A percentile compares a stretch with the other conserved stretches of the same genome.
phyloP scores from a whole-genome alignment of 2,113 vertebrate species.

The Ictalurus furcatus region DNA sequence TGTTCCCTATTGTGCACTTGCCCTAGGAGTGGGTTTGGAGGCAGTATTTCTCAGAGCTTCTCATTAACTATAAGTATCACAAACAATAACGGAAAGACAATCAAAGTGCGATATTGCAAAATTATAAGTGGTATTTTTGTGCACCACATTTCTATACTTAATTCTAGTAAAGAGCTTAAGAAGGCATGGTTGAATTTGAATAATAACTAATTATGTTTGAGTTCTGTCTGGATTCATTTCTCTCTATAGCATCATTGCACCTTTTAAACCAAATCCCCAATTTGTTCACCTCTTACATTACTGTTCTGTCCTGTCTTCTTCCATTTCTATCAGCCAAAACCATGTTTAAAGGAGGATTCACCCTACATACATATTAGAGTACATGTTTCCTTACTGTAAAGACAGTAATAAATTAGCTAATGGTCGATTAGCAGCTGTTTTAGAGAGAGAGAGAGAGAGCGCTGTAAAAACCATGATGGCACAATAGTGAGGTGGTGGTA shows the following conservation, averaged over 20 bases:
- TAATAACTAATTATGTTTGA: slow-evolving; percentile 7
- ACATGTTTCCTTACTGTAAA: background rate
- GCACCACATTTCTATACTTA: slow-evolving; percentile 14
- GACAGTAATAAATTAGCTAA: background rate
- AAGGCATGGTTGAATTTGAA: slow-evolving; percentile 10
- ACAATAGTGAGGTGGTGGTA: background rate
- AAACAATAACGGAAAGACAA: slow-evolving; percentile 9
- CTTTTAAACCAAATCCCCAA: background rate
- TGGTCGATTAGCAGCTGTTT: background rate
- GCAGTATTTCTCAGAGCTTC: background rate
- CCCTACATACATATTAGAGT: background rate
- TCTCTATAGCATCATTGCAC: background rate
- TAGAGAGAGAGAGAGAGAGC: background rate
- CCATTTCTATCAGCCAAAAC: background rate
- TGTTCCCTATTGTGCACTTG: background rate
- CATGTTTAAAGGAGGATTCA: background rate
- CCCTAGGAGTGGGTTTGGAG: background rate
- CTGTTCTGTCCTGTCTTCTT: slow-evolving; percentile 26
- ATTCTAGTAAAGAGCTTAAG: slow-evolving; percentile 11
- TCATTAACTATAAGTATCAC: background rate
- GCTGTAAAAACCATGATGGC: background rate
- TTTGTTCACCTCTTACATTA: background rate
- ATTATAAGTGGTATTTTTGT: slow-evolving; percentile 10
- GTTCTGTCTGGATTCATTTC: background rate
- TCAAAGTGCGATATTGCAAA: slow-evolving; percentile 7